Evolutionary conservation across 2,113 vertebrate genomes (phyloP).

Genomic region (Bombycilla garrulus): DNA sequence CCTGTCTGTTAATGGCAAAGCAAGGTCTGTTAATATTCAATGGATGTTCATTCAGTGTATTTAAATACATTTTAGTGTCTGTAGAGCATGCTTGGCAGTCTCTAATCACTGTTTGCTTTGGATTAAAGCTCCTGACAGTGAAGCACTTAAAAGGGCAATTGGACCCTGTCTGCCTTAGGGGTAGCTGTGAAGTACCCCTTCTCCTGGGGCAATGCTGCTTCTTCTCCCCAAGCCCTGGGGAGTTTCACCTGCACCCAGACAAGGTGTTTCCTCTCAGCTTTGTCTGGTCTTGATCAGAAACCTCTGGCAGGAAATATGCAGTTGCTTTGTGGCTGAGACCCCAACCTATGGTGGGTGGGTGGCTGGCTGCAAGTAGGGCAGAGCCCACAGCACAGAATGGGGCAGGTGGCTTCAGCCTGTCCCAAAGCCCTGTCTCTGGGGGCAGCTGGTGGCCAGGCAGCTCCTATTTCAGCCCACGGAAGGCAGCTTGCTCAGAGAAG

Average conservation of each 20-base stretch:
- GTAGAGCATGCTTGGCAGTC: conserved; percentile 22
- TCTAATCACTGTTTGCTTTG: conserved; percentile 66
- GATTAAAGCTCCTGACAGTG: conserved; percentile 50
- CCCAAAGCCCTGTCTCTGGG: not conserved
- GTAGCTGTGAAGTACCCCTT: not conserved
- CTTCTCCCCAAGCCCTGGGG: not conserved
- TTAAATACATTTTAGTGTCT: conserved; percentile 60
- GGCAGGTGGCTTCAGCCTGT: not conserved
- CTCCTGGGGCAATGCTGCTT: not conserved
- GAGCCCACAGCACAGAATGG: not conserved
- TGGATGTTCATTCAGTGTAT: conserved; percentile 49
- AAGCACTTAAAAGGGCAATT: conserved; percentile 25
- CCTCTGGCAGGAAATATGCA: not conserved
- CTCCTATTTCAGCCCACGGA: not conserved
- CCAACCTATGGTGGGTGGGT: not conserved
- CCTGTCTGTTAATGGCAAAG: conserved; percentile 61
- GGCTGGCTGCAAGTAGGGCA: not conserved
- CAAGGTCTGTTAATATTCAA: conserved; percentile 59
- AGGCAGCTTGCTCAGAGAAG: not conserved
- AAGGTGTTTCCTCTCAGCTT: not conserved
- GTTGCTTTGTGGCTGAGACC: not conserved
- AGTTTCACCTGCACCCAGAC: rapidly evolving
- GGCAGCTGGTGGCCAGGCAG: not conserved
- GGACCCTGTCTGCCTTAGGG: not conserved
- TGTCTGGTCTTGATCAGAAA: not conserved